phyloP scores from a whole-genome alignment of 2,888 invertebrate genomes.

The Mesodorylaimus sp. region DNA sequence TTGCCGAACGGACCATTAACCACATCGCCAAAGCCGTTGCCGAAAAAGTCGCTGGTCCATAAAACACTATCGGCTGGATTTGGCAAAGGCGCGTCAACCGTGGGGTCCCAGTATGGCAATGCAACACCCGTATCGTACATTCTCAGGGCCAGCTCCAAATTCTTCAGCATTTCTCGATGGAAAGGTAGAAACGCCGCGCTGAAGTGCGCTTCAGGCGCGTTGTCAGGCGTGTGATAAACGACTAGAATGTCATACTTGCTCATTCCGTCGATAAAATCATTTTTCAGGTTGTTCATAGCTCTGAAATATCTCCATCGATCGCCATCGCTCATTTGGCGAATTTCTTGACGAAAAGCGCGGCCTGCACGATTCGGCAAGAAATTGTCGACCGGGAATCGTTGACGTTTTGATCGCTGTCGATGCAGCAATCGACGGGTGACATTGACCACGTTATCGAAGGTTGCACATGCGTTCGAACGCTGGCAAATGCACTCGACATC shows the following conservation, averaged over 20 bases:
- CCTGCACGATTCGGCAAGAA: background rate
- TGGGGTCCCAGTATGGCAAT: constrained; percentile 33
- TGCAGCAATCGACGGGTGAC: too few species aligned
- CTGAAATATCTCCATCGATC: constrained; percentile 19
- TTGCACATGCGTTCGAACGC: too few species aligned
- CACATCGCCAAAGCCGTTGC: constrained; percentile 25
- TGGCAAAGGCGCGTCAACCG: constrained; percentile 26
- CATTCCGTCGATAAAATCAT: background rate
- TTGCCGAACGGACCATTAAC: constrained; percentile 25
- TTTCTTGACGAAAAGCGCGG: constrained; percentile 17
- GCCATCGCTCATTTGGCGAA: constrained; percentile 21
- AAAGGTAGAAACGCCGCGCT: constrained; percentile 9
- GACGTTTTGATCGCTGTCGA: too few species aligned
- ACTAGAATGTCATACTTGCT: constrained; percentile 7
- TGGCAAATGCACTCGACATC: too few species aligned
- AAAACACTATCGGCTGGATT: constrained; percentile 28
- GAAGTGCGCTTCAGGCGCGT: constrained; percentile 6
- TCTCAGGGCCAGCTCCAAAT: constrained; percentile 6
- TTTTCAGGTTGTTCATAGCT: constrained; percentile 5
- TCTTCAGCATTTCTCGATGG: constrained; percentile 9
- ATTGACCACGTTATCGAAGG: too few species aligned
- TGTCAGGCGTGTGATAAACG: constrained; percentile 3
- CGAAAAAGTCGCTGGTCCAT: constrained; percentile 29
- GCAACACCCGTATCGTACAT: constrained; percentile 21
- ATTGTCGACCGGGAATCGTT: too few species aligned